Evolutionary conservation across 2,113 vertebrate species (phyloP).

Genomic region (Ictidomys tridecemlineatus): DNA sequence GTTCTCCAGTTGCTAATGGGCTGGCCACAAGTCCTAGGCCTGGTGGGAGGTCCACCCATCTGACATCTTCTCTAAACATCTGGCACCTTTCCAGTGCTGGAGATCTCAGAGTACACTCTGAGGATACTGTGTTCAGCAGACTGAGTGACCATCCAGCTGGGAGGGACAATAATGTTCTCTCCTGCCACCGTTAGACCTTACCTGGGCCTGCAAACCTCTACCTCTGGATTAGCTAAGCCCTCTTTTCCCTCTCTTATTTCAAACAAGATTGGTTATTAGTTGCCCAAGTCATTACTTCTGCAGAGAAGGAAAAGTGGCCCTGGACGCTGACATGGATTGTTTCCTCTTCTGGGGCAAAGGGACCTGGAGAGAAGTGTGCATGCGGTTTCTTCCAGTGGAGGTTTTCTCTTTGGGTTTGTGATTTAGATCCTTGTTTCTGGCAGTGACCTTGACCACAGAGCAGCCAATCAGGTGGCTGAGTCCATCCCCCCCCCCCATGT

Average conservation of each 20-base stretch:
- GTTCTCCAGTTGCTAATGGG: background rate
- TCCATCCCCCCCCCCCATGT: background rate
- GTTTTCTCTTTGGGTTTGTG: slow-evolving; percentile 60
- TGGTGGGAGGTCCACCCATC: background rate
- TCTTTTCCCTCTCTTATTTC: background rate
- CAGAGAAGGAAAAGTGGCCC: background rate
- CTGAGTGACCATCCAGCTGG: background rate
- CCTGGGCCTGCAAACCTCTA: background rate
- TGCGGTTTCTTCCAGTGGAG: slow-evolving; percentile 52
- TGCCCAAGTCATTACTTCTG: background rate
- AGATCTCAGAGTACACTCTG: background rate
- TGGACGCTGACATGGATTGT: background rate
- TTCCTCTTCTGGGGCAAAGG: background rate
- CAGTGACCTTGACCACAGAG: background rate
- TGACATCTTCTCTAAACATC: background rate
- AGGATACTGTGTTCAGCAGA: background rate
- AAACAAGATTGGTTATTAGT: background rate
- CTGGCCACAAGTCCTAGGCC: background rate
- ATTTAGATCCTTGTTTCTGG: slow-evolving; percentile 55
- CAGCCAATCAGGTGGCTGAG: background rate
- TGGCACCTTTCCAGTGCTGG: background rate
- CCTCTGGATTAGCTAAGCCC: background rate
- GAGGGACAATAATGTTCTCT: background rate
- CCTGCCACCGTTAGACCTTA: background rate
- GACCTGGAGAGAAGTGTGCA: background rate